Base-by-base conservation (phyloP, 2,113 vertebrate species). In the Myrmophylax atrothorax region DNA sequence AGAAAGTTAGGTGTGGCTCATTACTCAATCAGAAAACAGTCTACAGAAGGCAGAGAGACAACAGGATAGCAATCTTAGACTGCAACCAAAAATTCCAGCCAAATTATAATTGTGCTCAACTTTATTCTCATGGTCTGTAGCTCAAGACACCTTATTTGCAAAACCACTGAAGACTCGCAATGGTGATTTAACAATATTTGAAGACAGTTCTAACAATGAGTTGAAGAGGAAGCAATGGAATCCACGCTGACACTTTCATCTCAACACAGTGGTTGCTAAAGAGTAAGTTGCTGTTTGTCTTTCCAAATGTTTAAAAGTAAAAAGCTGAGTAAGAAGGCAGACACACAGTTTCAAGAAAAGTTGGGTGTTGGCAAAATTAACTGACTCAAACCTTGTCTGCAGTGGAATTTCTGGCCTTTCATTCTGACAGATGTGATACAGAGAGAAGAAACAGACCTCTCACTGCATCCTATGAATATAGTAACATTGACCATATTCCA, bases 271-370 rank as follows among this genome's bases (percentile, higher is more conserved):
- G 70, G 38, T 24, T 82, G 56, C 52, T 79, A 55, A 87, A 84
- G 23, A 87, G 47, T 59, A 84, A 55, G 47, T 28, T 82, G 47
- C 26, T 78, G 29, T 12, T 86, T 8, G 25, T 53, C 29, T 47
- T 92, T 82, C 29, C 64, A 93, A 87, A 68, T 63, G 78, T 52
- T 82, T 75, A 63, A n/a, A 87, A 78, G 46, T n/a, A 89, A 91
- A 90, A 52, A 81, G 17, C 42, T 66, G 46, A 85, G 28, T 83
- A 89, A 92, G 64, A 38, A 89, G 33, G 22, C 58, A 68, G 56
- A 72, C 16, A 50, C 23, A 24, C 29, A 40, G 29, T 59, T 89
- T 69, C 81, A 84, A 94, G 23, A 20, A 53, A 81, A 89, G 46
- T 89, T 29, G 8, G 17, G 7, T 28, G 11, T 8, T 83, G 63